phyloP scores from a whole-genome alignment of 2,888 invertebrate genomes.

The Cheiracanthium punctorium region DNA sequence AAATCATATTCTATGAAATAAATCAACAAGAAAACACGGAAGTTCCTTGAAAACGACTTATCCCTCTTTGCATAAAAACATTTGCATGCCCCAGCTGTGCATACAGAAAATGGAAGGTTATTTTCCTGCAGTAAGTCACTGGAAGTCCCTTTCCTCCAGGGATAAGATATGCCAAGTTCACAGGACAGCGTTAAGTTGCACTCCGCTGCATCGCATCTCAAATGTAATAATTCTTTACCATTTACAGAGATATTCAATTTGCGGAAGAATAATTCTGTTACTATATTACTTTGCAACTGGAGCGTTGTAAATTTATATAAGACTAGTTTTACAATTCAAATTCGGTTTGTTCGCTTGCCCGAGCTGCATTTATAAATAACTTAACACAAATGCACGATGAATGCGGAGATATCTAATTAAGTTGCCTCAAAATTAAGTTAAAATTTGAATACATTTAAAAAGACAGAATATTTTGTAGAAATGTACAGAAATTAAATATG shows the following conservation, averaged over 20 bases:
- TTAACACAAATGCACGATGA: too few species aligned
- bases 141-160: constrained; percentile 24
- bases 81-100: neutral
- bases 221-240: constrained; percentile 28
- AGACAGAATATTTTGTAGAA: too few species aligned
- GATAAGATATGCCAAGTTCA: constrained; percentile 9
- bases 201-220: neutral
- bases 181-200: neutral
- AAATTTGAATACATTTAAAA: too few species aligned
- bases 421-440: too few species aligned
- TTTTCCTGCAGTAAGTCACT: constrained; percentile 28
- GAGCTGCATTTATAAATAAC: too few species aligned
- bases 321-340: too few species aligned
- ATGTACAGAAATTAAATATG: too few species aligned
- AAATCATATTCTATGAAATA: too few species aligned
- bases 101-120: constrained; percentile 21
- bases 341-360: too few species aligned
- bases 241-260: constrained; percentile 14
- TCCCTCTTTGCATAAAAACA: neutral
- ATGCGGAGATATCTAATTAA: too few species aligned
- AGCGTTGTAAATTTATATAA: neutral
- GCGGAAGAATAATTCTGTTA: constrained; percentile 11
- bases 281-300: neutral
- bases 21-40: too few species aligned
- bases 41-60: neutral